A percentile compares a stretch with the other conserved stretches of the same genome.
Conservation (phyloP, 2,888 invertebrate species). For the Ophioninae sp. region DNA sequence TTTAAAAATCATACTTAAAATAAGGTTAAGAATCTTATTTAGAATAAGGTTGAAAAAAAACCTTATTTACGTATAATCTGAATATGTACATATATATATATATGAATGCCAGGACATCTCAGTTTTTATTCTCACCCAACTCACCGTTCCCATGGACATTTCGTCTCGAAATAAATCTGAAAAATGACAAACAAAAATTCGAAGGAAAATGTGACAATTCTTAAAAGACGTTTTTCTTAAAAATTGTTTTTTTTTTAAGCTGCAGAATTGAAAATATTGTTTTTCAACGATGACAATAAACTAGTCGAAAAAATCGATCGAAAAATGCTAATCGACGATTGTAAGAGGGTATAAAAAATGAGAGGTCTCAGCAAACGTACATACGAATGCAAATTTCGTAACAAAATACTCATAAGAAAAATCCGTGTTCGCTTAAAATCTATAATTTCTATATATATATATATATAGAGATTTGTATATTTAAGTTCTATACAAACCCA, state of each 20-base stretch:
- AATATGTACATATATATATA: constrained; percentile 16
- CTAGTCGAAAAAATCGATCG: background rate
- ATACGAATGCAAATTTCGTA: constrained; percentile 41
- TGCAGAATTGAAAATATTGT: too few species aligned
- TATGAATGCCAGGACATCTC: background rate
- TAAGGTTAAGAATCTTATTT: too few species aligned
- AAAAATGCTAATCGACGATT: background rate
- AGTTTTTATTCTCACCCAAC: background rate
- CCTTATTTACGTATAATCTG: constrained; percentile 30
- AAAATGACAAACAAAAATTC: too few species aligned
- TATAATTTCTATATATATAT: constrained; percentile 22
- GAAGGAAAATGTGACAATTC: too few species aligned
- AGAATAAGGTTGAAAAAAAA: constrained; percentile 1
- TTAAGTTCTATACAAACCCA: background rate
- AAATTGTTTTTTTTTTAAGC: too few species aligned
- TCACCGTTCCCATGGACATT: too few species aligned
- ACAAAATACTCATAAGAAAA: constrained; percentile 58
- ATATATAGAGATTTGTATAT: background rate
- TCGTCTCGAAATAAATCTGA: too few species aligned
- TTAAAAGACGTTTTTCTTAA: too few species aligned
- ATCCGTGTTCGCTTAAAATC: constrained; percentile 46
- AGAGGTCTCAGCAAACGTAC: background rate
- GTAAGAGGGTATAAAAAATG: background rate
- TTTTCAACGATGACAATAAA: background rate
- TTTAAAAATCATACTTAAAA: too few species aligned